These are phyloP conservation scores for Pomacea maculata DNA, from an alignment of 1,140 invertebrate genomes.

Conservation along the genomic window DNA sequence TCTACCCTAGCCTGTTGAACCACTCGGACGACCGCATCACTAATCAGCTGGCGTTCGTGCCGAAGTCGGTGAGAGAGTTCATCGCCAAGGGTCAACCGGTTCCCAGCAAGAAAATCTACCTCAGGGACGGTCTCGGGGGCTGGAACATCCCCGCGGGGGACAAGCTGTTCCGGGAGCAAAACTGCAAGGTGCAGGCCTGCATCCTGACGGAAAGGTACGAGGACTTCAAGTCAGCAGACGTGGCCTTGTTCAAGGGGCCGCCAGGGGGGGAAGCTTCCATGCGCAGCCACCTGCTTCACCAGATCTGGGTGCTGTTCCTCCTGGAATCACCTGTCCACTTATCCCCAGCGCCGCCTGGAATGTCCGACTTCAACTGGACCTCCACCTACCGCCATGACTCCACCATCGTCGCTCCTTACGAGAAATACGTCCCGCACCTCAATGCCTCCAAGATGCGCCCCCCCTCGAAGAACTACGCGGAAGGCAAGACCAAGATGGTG, in stretches of 20 bases:
- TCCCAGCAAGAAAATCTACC: not conserved
- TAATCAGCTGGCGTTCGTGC: slow-evolving; percentile 17
- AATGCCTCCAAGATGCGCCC: not conserved
- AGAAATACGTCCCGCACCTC: slow-evolving; percentile 83
- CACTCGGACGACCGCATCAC: slow-evolving; percentile 18
- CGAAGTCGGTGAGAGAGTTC: not conserved
- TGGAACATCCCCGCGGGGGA: not conserved
- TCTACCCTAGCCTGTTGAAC: slow-evolving; percentile 1
- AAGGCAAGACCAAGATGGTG: slow-evolving; percentile 62
- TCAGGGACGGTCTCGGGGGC: not conserved
- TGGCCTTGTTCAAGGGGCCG: not conserved
- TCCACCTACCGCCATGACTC: slow-evolving; percentile 86
- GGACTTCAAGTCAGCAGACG: not conserved
- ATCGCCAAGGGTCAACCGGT: no score
- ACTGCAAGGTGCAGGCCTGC: slow-evolving; percentile 8
- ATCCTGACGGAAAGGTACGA: not conserved
- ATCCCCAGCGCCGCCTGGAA: not conserved
- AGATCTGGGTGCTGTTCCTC: slow-evolving; percentile 3
- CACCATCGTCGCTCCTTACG: slow-evolving; percentile 94
- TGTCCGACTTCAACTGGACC: slow-evolving; percentile 84
- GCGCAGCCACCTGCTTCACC: not conserved
- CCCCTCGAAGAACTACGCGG: slow-evolving; percentile 42
- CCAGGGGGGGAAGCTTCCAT: no score
- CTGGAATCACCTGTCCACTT: slow-evolving; percentile 4
- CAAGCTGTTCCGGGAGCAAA: slow-evolving; percentile 2